A percentile compares a stretch with the other conserved stretches of the same genome.
Evolutionary conservation across 2,797 vertebrate species (phyloP).

Genomic region (Enteromius treurensis): DNA sequence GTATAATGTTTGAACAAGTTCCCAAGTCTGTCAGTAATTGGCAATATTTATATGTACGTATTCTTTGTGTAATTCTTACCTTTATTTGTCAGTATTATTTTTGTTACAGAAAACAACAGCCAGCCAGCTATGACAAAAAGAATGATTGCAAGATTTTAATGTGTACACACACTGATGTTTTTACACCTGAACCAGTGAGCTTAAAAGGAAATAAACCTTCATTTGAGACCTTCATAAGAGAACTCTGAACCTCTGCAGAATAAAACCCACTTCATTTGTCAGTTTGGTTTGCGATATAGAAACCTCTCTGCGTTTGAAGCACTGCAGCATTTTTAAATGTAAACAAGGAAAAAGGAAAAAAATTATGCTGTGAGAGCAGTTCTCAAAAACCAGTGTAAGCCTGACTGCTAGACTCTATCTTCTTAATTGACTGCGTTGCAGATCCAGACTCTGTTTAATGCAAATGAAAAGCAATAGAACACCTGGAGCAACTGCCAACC

Average conservation of each 20-base stretch:
- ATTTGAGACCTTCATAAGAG: not conserved
- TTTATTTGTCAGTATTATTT: too few relatives aligned
- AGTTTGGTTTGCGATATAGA: not conserved
- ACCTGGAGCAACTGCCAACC: constrained; percentile 36
- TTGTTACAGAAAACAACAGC: not conserved
- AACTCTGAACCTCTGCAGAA: constrained; percentile 4
- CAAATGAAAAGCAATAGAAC: constrained; percentile 41
- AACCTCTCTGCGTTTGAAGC: not conserved
- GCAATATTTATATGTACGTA: too few relatives aligned
- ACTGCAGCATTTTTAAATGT: constrained; percentile 16
- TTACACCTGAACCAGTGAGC: not conserved
- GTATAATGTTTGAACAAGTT: too few relatives aligned
- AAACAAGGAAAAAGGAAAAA: constrained; percentile 15
- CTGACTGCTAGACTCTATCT: constrained; percentile 4
- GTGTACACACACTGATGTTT: not conserved
- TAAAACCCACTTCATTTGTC: not conserved
- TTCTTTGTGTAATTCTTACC: too few relatives aligned
- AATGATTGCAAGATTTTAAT: not conserved
- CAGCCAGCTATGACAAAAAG: not conserved
- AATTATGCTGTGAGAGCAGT: constrained; percentile 14
- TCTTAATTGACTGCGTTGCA: constrained; percentile 30
- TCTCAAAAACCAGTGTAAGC: constrained; percentile 20
- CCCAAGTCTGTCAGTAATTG: too few relatives aligned
- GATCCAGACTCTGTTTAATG: constrained; percentile 14
- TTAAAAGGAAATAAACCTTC: not conserved